A percentile compares a stretch with the other conserved stretches of the same genome.
phyloP scores from a whole-genome alignment of 2,888 invertebrate genomes.

The Strigamia crassipes region DNA sequence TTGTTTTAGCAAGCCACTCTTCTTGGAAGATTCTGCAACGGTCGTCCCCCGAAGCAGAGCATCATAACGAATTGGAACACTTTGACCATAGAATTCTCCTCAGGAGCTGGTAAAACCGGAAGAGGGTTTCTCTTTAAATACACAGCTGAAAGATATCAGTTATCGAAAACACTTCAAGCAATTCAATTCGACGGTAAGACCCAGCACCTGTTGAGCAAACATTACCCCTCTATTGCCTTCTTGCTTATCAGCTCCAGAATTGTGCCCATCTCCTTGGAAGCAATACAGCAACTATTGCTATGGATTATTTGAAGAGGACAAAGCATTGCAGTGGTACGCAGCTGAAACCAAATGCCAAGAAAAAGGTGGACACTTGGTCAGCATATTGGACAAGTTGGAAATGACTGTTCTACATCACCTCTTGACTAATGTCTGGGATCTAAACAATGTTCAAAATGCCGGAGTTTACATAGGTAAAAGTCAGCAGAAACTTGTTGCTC shows the following conservation, averaged over 20 bases:
- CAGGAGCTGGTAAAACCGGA: conserved; percentile 52
- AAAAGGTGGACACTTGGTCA: conserved; percentile 55
- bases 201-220: neutral
- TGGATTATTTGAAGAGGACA: conserved; percentile 51
- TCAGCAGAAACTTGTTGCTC: no score
- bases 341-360: conserved; percentile 53
- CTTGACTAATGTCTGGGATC: conserved; percentile 54
- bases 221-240: neutral
- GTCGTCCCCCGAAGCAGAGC: conserved; percentile 52
- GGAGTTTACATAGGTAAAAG: conserved; percentile 54
- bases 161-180: conserved; percentile 51
- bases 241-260: conserved; percentile 49
- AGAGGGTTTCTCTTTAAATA: conserved; percentile 54
- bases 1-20: conserved; percentile 46
- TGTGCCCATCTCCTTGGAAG: conserved; percentile 53
- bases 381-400: conserved; percentile 55
- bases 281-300: conserved; percentile 54
- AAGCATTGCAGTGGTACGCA: conserved; percentile 55
- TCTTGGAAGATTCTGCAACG: conserved; percentile 54
- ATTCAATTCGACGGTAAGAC: conserved; percentile 52
- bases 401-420: conserved; percentile 55
- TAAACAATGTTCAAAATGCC: conserved; percentile 49
- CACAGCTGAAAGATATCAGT: conserved; percentile 51
- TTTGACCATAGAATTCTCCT: conserved; percentile 53
- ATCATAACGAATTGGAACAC: conserved; percentile 54